Conservation (phyloP, 1,140 invertebrate genomes). For the Hyles euphorbiae region DNA sequence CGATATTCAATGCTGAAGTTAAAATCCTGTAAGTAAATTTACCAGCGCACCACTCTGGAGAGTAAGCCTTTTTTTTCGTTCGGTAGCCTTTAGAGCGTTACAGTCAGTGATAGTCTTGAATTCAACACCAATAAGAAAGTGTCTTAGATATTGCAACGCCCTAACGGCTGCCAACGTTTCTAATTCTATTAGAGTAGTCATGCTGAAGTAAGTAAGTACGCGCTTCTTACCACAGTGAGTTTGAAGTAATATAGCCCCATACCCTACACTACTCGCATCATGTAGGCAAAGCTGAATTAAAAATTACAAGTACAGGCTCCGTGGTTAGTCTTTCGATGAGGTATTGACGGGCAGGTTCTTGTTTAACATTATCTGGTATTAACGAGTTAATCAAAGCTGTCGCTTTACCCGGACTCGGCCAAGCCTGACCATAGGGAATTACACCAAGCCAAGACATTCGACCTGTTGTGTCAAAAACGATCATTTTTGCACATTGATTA, state of each 20-base stretch:
- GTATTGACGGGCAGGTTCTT: conserved; percentile 12
- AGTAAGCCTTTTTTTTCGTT: too few relatives aligned
- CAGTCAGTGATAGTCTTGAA: too few relatives aligned
- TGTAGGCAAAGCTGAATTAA: conserved; percentile 26
- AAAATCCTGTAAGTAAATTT: too few relatives aligned
- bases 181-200: too few relatives aligned
- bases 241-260: conserved; percentile 39
- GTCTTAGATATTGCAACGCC: too few relatives aligned
- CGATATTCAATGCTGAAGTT: too few relatives aligned
- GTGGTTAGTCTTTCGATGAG: conserved; percentile 13
- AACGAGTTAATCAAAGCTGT: conserved; percentile 21
- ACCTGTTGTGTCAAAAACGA: conserved; percentile 2
- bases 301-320: conserved; percentile 43
- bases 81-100: too few relatives aligned
- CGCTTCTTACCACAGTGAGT: conserved; percentile 55
- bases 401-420: conserved; percentile 15
- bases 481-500: conserved; percentile 11
- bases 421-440: conserved; percentile 11
- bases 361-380: conserved; percentile 19
- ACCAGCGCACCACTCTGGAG: too few relatives aligned
- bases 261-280: conserved; percentile 35
- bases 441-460: conserved; percentile 14
- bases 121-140: too few relatives aligned
- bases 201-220: conserved; percentile 56
- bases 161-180: too few relatives aligned